phyloP scores from a whole-genome alignment of 2,888 invertebrate genomes.

The Chalcosyrphus nemorum region DNA sequence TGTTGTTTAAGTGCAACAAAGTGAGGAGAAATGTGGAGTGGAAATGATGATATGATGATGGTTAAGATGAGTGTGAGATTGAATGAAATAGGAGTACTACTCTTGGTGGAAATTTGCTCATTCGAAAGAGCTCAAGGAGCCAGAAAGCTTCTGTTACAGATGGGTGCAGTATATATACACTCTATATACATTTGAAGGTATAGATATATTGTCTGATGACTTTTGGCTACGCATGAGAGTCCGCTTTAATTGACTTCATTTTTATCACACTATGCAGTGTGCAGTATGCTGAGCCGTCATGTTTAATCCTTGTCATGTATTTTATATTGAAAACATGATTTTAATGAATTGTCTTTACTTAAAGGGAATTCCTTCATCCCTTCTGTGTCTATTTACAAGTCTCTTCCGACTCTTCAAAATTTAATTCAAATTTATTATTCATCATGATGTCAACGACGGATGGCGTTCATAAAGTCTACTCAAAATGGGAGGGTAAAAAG shows the following conservation, averaged over 20 bases:
- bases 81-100: constrained; percentile 24
- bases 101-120: neutral
- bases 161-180: neutral
- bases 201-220: too few relatives aligned
- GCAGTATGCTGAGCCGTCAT: neutral
- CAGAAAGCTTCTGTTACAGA: neutral
- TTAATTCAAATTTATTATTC: constrained; percentile 5
- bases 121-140: neutral
- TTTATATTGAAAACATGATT: neutral
- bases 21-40: constrained; percentile 31
- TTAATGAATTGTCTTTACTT: neutral
- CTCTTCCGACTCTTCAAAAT: neutral
- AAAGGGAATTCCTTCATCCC: neutral
- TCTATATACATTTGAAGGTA: too few relatives aligned
- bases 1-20: constrained; percentile 53
- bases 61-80: constrained; percentile 43
- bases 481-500: neutral
- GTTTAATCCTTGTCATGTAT: neutral
- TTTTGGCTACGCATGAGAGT: neutral
- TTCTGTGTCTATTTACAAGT: neutral
- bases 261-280: neutral
- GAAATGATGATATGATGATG: constrained; percentile 43
- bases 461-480: constrained; percentile 1
- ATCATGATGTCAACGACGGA: constrained; percentile 12
- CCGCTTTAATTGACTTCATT: constrained; percentile 24